Conservation (phyloP, 2,888 invertebrate species). For the Rhyacophila evoluta region DNA sequence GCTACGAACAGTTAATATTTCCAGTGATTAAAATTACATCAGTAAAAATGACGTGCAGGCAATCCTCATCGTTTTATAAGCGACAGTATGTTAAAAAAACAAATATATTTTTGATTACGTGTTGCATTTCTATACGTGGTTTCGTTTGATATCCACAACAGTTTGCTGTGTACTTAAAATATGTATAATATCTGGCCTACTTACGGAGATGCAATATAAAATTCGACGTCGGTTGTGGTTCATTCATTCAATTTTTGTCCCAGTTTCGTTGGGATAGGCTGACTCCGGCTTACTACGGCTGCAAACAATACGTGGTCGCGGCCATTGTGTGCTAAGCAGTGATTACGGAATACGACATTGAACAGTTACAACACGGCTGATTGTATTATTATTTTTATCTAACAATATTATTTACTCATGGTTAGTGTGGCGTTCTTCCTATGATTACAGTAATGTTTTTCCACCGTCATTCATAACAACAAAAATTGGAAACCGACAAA, state of each 20-base stretch:
- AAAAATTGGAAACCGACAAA: background rate
- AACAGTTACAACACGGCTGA: background rate
- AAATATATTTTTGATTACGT: too few relatives aligned
- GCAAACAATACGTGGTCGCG: background rate
- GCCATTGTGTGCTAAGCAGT: background rate
- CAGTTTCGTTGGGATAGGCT: conserved; percentile 7
- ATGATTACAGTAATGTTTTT: too few relatives aligned
- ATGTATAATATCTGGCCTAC: too few relatives aligned
- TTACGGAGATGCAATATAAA: background rate
- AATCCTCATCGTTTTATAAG: too few relatives aligned
- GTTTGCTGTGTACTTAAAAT: too few relatives aligned
- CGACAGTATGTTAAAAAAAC: too few relatives aligned
- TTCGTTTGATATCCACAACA: too few relatives aligned
- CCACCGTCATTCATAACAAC: background rate
- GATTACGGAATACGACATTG: conserved; percentile 2
- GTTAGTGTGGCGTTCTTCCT: background rate
- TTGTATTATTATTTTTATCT: background rate
- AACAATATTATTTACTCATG: background rate
- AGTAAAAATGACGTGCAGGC: too few relatives aligned
- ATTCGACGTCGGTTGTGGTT: background rate
- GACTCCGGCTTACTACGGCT: background rate
- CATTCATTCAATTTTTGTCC: background rate
- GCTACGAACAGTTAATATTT: too few relatives aligned
- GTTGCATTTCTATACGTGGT: too few relatives aligned
- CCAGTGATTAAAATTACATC: too few relatives aligned